Percentiles rank a stretch among this genome's conserved stretches.
These are phyloP conservation scores for Formica exsecta DNA, from an alignment of 1,140 invertebrate species.

Conservation along the genomic window DNA sequence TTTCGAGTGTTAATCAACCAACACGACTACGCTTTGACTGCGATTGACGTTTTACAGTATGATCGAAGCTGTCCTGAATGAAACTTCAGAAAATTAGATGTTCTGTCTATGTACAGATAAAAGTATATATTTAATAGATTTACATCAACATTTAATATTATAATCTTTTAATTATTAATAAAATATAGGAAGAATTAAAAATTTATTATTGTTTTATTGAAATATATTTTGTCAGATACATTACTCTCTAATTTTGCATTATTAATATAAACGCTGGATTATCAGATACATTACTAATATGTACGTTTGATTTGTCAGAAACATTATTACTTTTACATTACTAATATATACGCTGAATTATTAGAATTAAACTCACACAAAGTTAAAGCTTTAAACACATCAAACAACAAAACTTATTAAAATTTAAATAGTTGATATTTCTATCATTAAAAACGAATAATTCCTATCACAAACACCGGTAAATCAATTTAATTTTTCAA, in stretches of 20 bases:
- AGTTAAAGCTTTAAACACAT: not conserved
- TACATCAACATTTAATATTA: not conserved
- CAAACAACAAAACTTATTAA: not conserved
- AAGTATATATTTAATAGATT: not conserved
- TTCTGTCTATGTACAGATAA: not conserved
- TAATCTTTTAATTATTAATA: not conserved
- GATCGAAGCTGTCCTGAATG: slow-evolving; percentile 7
- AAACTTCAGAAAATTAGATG: not conserved
- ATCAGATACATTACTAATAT: too few species aligned
- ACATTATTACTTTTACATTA: not conserved
- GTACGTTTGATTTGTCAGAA: too few species aligned
- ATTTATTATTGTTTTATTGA: not conserved
- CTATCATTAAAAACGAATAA: not conserved
- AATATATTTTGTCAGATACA: not conserved
- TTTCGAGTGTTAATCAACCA: slow-evolving; percentile 44
- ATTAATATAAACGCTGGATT: not conserved
- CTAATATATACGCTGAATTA: not conserved
- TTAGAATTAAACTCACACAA: not conserved
- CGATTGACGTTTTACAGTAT: slow-evolving; percentile 13
- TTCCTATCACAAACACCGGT: not conserved
- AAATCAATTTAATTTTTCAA: slow-evolving; percentile 26
- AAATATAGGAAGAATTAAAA: not conserved
- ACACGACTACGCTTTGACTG: not conserved
- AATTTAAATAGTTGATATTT: not conserved
- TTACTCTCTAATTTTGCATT: not conserved